Base-by-base conservation (phyloP, 2,888 invertebrate species). In the Oeneis ivallda region DNA sequence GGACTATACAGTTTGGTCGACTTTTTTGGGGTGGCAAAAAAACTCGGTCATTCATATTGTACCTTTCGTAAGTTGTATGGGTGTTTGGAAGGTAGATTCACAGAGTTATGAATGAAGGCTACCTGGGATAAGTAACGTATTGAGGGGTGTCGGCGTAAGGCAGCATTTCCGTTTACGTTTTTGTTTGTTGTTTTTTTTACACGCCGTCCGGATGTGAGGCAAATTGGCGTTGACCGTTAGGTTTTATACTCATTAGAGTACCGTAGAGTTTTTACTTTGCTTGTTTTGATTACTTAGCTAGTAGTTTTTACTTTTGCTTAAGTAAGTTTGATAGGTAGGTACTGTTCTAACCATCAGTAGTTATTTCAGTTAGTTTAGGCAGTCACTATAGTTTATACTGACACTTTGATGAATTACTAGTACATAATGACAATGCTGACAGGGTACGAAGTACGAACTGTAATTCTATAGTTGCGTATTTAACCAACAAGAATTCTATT, bases 141-240 rank as follows among this genome's bases (percentile, higher is more conserved):
- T 70, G 65, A 64, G 66, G 74, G 78, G 77, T 78, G 78, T 74
- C 79, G 78, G 76, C 74, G 71, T 75, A 75, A 77, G 78, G 75
- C 74, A 76, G 76, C 78, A 74, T 78, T 79, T 79, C 73, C 80
- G 76, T 82, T 81, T 81, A 79, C 71, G 69, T 79, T 84, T 83
- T 82, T 64, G 70, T 74, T 80, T 83, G 57, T 62, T 62, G 64
- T 62, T 65, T 74, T 74, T 74, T 75, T 70, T 73, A 67, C 67
- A 61, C 66, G 26, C 63, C 76, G 73, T 76, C 87, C 89, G 90
- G 90, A 91, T 86, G 89, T 84, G 78, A 80, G 81, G 78, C 83
- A 83, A 84, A 87, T 87, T 83, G 79, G 77, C 77, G 75, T 72
- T 72, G 74, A 76, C 90, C 89, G 90, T 90, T 90, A 89, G 85